Base-by-base conservation (phyloP, 2,113 vertebrate species). In the Motacilla alba region DNA sequence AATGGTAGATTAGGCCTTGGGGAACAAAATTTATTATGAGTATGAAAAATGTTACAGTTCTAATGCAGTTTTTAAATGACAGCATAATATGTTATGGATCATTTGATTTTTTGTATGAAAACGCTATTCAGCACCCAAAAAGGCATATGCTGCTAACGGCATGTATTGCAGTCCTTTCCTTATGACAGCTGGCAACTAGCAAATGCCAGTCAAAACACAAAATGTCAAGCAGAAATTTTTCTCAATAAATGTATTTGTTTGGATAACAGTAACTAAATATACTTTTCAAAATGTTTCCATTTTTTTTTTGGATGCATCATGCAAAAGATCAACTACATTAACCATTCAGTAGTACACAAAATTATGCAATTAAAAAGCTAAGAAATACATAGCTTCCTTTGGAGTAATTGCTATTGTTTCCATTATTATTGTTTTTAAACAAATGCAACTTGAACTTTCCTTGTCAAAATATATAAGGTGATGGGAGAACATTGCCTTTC, bases 71-170 rank as follows among this genome's bases (percentile, higher is more conserved):
- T 98, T 98, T 98, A 98, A 98, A 98, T 98, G 98, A 99, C 98
- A 99, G 96, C 97, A 97, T 98, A 98, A 98, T 98, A 98, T 97
- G 98, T 99, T 98, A 98, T 98, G 98, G 98, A 99, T 99, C 98
- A 99, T 99, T 99, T 98, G 98, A 98, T 96, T 97, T 98, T 97
- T 97, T 96, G 77, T 93, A 98, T 95, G 93, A 98, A 98, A 98
- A 97, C 2, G 28, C 43, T 96, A 85, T 97, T 97, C 94, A 75
- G 93, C 4, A 30, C 96, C 97, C 68, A 96, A 98, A 98, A 98
- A 98, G 97, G 98, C 98, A 97, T 96, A 98, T 97, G 98, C 95
- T 96, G 96, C 97, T 96, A 90, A 97, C 78, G 94, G 97, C 96
- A 87, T 96, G 95, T 95, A 93, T 97, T 93, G 72, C 91, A 91